Base-by-base conservation (phyloP, 2,888 invertebrate species). In the Agrochola litura region DNA sequence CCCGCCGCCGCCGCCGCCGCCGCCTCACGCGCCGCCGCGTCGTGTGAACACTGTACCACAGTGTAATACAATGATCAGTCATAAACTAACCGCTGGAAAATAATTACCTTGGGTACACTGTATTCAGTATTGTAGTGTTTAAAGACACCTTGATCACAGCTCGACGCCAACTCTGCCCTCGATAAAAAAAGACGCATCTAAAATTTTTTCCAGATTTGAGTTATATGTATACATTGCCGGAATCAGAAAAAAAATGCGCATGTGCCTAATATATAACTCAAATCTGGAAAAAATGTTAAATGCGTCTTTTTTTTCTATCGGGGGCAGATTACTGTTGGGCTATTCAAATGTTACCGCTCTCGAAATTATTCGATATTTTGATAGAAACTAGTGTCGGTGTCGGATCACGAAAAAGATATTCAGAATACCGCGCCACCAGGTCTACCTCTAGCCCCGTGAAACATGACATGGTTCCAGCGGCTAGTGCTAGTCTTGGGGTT, bases 81-180 rank as follows among this genome's bases (percentile, higher is more conserved):
- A 19, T 79, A 75, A 75, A 69, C 72, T 58, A 58, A 58, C 54
- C 49, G 72, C 68, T 70, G 37, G 43, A 52, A 52, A 79, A 75
- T 22, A 78, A 74, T 79, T 63, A 49, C 22, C 43, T 69, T 30
- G 68, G 22, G 16, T 43, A 22, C 67, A 43, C 12, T n/a, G 22
- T 52, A 52, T 52, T 22, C 19, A 52, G 19, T 19, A 16, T 6
- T 30, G 63, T 25, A 14, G 6, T 37, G 52, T 58, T 43, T 6
- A 37, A n/a, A 30, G 43, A 49, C 19, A 25, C 41, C 49, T 30
- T 74, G 49, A 64, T 58, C 74, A 58, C 52, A 25, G 52, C 25
- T 16, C 6, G 22, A 14, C 5, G 66, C 54, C 73, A 72, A 41
- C 37, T 30, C 30, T 30, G 30, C 30, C 30, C 1, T 2, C 30